These are phyloP conservation scores for Silurus aristotelis DNA, from an alignment of 2,797 vertebrate species.

Conservation along the genomic window DNA sequence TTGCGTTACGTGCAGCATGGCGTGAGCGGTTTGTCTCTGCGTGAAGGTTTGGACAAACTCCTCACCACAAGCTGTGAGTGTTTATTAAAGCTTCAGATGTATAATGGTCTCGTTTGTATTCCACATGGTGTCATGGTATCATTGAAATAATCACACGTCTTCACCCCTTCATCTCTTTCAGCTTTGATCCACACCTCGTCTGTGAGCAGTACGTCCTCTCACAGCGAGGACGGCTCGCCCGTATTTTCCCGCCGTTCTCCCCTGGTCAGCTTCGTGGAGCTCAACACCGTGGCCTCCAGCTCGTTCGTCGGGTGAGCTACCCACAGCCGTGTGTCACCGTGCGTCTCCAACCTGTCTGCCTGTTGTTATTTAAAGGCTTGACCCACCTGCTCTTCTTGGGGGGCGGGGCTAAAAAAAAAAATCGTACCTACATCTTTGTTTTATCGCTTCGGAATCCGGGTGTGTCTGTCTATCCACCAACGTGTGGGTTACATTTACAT, in stretches of 20 bases:
- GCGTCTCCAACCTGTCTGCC: neutral
- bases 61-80: conserved; percentile 79
- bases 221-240: conserved; percentile 75
- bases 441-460: neutral
- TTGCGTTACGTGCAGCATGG: conserved; percentile 83
- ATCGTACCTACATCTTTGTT: neutral
- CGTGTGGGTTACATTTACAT: too few species aligned
- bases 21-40: conserved; percentile 77
- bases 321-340: too few species aligned
- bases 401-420: neutral
- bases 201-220: conserved; percentile 51
- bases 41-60: conserved; percentile 77
- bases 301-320: conserved; percentile 73
- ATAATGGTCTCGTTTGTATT: neutral
- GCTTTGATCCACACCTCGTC: conserved; percentile 37
- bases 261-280: conserved; percentile 81
- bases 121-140: too few species aligned
- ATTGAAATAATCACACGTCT: too few species aligned
- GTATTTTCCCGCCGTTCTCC: conserved; percentile 62
- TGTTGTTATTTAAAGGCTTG: neutral
- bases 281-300: conserved; percentile 82
- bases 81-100: neutral
- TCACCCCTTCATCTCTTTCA: neutral
- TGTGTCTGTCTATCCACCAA: neutral
- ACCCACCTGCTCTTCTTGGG: neutral